Conservation (phyloP, 2,113 vertebrate species). For the Nesospiza acunhae region DNA sequence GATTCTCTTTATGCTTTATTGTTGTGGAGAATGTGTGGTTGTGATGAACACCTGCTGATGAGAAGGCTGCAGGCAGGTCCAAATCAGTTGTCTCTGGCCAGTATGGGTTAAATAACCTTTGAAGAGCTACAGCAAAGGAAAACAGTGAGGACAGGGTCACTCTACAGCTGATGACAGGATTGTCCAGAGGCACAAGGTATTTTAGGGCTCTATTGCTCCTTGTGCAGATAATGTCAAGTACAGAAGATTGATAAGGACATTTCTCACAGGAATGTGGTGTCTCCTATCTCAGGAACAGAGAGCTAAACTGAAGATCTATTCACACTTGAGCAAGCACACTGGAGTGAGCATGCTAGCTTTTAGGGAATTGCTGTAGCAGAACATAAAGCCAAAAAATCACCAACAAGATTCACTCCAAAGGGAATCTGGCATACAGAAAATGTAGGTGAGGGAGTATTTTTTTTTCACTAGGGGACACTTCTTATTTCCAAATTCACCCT, state of each 20-base stretch:
- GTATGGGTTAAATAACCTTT: neutral
- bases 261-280: neutral
- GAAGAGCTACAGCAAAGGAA: neutral
- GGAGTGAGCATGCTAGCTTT: neutral
- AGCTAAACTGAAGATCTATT: neutral
- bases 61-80: neutral
- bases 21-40: neutral
- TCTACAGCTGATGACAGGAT: neutral
- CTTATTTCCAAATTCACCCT: neutral
- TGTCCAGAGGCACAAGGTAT: neutral
- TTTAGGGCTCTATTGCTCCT: neutral
- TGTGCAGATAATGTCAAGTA: constrained; percentile 1
- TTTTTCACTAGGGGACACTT: neutral
- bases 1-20: neutral
- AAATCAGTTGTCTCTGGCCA: neutral
- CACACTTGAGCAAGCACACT: neutral
- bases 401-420: neutral
- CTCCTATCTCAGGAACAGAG: neutral
- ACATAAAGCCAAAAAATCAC: neutral
- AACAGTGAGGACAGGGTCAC: neutral
- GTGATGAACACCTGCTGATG: neutral
- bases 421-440: neutral
- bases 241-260: neutral
- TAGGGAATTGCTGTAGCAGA: neutral
- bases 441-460: neutral